These are phyloP conservation scores for Orchesella cincta DNA, from an alignment of 1,140 invertebrate species.

Conservation along the genomic window DNA sequence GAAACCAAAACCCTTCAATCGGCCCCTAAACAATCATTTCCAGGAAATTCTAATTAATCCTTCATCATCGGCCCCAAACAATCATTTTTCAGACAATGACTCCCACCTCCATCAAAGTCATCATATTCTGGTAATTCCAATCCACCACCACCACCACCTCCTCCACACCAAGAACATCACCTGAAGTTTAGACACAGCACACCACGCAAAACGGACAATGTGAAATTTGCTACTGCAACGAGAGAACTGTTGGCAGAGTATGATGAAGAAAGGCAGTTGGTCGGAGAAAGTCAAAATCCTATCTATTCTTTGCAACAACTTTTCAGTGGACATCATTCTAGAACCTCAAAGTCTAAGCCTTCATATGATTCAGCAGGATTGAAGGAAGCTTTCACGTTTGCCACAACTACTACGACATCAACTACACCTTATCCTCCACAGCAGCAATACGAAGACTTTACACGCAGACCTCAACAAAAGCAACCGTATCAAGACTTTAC, in stretches of 20 bases:
- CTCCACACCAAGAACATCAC: not conserved
- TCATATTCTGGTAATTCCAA: not conserved
- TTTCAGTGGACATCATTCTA: not conserved
- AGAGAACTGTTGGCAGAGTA: slow-evolving; percentile 25
- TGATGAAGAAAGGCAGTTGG: slow-evolving; percentile 41
- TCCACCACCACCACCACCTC: slow-evolving; percentile 9
- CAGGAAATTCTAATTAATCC: not conserved
- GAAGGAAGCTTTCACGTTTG: not conserved
- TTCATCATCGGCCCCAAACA: not conserved
- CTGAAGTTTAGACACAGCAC: slow-evolving; percentile 48
- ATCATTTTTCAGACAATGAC: not conserved
- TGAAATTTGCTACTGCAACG: slow-evolving; percentile 40
- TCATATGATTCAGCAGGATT: not conserved
- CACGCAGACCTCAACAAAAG: too few species aligned
- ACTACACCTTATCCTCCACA: not conserved
- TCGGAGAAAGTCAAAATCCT: slow-evolving; percentile 42
- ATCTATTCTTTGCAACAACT: slow-evolving; percentile 26
- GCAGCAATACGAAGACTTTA: too few species aligned
- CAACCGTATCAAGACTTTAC: slow-evolving; percentile 12
- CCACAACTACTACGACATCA: not conserved
- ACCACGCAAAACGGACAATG: slow-evolving; percentile 44
- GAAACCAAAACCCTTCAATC: not conserved
- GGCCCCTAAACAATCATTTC: not conserved
- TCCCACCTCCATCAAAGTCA: not conserved
- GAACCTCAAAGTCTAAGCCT: slow-evolving; percentile 8